Base-by-base conservation (phyloP, 2,797 vertebrate species). In the Lepilemur ruficaudatus region DNA sequence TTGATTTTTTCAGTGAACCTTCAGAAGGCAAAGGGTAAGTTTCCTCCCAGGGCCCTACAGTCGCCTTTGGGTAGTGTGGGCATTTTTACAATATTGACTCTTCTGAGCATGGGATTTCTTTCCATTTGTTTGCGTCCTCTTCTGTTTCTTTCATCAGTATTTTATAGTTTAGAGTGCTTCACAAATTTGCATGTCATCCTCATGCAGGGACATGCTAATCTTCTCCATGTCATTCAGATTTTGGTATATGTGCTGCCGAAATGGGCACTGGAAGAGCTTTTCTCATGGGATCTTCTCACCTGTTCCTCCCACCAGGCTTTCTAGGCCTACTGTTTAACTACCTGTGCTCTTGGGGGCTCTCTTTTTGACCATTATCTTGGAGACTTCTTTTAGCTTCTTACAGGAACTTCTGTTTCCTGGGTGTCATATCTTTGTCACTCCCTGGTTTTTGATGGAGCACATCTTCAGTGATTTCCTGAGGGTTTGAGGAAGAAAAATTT, bases 401-500 rank as follows among this genome's bases (percentile, higher is more conserved):
- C 5, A 79, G 65, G 38, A 59, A 65, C 22, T 17, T 76, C 7
- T 86, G 23, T 80, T 69, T 70, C 35, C 72, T 30, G 61, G 14
- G 4, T 94, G 20, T 80, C 14, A 22, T 41, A 7, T 91, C 6
- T 35, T 67, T 48, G 59, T 50, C 5, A 32, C 2, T 30, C 30
- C 15, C 17, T 81, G 88, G 28, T 69, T 90, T 25, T 76, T 73
- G 20, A 41, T 35, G 79, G 70, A 75, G 57, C n/a, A n/a, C 32
- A 30, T 70, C 35, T 96, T 82, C 32, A 12, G 14, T 52, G 63
- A 67, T 63, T 92, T 91, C 20, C 91, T 55, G 76, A 84, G 41
- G 73, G 28, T 50, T 38, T 25, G 70, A 28, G 38, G 78, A 91
- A 80, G 65, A 95, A 80, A 88, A 93, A 50, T 67, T 93, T 88